phyloP scores from a whole-genome alignment of 2,888 invertebrate genomes.

The Protula sp. region DNA sequence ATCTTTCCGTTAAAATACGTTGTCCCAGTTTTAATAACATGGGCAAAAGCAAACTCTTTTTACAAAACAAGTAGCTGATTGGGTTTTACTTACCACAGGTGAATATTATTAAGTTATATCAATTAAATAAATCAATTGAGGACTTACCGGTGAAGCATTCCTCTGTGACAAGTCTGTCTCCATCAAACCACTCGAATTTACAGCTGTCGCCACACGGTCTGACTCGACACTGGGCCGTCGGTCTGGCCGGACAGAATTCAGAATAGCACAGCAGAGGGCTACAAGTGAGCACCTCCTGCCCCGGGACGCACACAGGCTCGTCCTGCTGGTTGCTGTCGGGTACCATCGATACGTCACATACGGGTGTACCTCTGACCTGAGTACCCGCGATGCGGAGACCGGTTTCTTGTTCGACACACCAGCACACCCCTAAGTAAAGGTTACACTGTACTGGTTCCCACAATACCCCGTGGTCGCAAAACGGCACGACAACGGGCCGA shows the following conservation, averaged over 20 bases:
- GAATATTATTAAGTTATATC: no score
- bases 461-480: background rate
- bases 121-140: no score
- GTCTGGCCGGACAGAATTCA: background rate
- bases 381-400: background rate
- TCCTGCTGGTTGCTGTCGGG: no score
- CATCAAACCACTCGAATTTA: background rate
- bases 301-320: background rate
- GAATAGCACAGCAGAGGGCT: background rate
- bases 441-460: background rate
- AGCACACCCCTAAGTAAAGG: background rate
- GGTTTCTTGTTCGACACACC: background rate
- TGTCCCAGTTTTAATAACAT: no score
- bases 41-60: background rate
- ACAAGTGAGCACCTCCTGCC: background rate
- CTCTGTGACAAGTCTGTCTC: no score
- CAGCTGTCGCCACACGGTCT: constrained; percentile 1
- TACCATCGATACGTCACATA: no score
- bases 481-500: background rate
- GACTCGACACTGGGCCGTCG: background rate
- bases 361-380: background rate
- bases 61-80: background rate
- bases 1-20: no score
- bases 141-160: no score
- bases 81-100: no score